Conservation (phyloP, 2,797 vertebrate genomes). For the Esox masquinongy region DNA sequence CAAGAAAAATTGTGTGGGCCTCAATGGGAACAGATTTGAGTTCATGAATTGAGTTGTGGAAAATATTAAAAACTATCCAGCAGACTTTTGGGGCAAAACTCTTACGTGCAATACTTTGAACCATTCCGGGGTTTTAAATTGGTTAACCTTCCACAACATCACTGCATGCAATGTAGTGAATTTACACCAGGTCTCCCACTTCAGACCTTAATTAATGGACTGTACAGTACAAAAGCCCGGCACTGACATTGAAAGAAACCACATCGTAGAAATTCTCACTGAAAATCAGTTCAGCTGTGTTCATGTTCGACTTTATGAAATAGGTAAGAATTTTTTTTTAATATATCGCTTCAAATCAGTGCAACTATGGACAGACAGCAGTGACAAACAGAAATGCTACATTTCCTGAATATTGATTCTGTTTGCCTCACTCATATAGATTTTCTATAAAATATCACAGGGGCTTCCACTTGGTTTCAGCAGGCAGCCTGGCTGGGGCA, state of each 20-base stretch:
- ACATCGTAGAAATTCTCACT: not conserved
- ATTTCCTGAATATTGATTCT: slow-evolving; percentile 17
- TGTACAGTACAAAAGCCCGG: not conserved
- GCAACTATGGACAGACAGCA: not conserved
- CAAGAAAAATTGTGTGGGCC: not conserved
- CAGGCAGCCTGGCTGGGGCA: not conserved
- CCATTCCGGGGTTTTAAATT: too few species aligned
- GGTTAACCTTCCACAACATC: not conserved
- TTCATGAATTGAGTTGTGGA: not conserved
- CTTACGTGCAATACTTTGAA: not conserved
- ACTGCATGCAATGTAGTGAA: not conserved
- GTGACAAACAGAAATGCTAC: slow-evolving; percentile 19
- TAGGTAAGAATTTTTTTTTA: too few species aligned
- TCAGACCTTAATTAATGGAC: not conserved
- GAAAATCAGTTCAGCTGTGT: not conserved
- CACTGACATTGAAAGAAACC: not conserved
- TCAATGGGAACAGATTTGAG: not conserved
- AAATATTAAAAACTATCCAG: not conserved
- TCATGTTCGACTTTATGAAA: not conserved
- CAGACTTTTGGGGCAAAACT: not conserved
- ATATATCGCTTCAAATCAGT: slow-evolving; percentile 2
- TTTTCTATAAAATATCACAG: slow-evolving; percentile 24
- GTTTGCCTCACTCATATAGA: slow-evolving; percentile 4
- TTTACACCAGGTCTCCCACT: not conserved
- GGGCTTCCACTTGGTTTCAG: not conserved